These are phyloP conservation scores for Meles meles DNA, from an alignment of 2,113 vertebrate species.

Conservation along the genomic window DNA sequence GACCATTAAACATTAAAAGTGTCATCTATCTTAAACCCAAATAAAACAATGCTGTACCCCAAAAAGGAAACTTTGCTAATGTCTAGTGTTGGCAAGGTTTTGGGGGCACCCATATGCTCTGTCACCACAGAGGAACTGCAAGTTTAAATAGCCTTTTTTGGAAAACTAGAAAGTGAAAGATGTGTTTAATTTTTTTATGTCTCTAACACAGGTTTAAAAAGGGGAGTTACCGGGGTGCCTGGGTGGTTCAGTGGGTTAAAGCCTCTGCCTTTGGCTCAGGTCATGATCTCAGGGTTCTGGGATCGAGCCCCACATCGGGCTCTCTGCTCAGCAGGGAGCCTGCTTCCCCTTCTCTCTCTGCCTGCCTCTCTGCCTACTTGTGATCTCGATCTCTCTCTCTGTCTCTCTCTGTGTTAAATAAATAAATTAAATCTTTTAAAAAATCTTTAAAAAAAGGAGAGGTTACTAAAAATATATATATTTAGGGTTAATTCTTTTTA, in stretches of 20 bases:
- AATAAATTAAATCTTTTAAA: no score
- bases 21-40: neutral
- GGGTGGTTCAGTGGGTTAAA: no score
- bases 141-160: neutral
- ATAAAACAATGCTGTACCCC: neutral
- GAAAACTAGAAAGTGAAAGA: neutral
- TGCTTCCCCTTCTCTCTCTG: no score
- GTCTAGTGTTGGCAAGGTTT: neutral
- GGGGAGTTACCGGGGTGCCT: neutral
- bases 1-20: neutral
- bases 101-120: neutral
- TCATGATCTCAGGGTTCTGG: no score
- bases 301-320: no score
- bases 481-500: neutral
- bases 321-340: no score
- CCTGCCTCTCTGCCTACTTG: no score
- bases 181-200: neutral
- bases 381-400: no score
- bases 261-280: no score
- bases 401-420: no score
- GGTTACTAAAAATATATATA: neutral
- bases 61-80: neutral
- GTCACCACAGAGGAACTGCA: neutral
- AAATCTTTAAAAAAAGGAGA: no score
- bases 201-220: neutral